Evolutionary conservation across 2,888 invertebrate genomes (phyloP), one percentile per base, ranked within the genome.

Genomic region (Ischnura elegans): DNA sequence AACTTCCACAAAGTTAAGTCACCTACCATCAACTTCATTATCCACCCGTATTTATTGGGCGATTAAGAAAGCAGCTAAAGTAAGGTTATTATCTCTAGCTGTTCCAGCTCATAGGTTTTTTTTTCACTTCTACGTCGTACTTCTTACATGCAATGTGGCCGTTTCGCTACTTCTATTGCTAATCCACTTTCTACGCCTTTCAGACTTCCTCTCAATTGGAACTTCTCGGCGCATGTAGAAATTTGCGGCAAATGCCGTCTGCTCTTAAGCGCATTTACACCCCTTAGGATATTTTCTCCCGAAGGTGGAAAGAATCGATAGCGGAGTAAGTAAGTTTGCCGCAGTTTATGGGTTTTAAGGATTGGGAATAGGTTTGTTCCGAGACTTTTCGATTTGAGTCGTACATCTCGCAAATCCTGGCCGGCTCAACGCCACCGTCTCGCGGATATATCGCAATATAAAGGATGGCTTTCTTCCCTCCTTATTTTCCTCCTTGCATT

Each of bases 241-340:
- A 76, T 76, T 10, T 76, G 76, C 36, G 10, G 76, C 76, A 36
- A 29, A 76, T 36, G n/a, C 76, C 0, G 13, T 25, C 76, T 29
- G n/a, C n/a, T 13, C 76, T 76, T 76, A 76, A 76, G 76, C 76
- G 76, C 76, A 76, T 76, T 76, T 36, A 76, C 36, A 36, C 29
- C 36, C 36, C 13, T 36, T 76, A 36, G 29, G 76, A 36, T 36
- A 8, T 61, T 76, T 76, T 10, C 36, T 16, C 1, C 76, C 36
- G 76, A 29, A 36, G 29, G 36, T 13, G n/a, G 61, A 61, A 76
- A 10, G 29, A 76, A 76, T 76, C 76, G 76, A 76, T 76, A 10
- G 16, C 16, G 76, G 36, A 36, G 13, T 29, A 36, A 76, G 16
- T 76, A 76, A 36, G 76, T 76, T 29, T 76, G 76, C 76, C 76